A percentile compares a stretch with the other conserved stretches of the same genome.
Conservation (phyloP, 2,797 vertebrate genomes). For the Poecilia gillii region DNA sequence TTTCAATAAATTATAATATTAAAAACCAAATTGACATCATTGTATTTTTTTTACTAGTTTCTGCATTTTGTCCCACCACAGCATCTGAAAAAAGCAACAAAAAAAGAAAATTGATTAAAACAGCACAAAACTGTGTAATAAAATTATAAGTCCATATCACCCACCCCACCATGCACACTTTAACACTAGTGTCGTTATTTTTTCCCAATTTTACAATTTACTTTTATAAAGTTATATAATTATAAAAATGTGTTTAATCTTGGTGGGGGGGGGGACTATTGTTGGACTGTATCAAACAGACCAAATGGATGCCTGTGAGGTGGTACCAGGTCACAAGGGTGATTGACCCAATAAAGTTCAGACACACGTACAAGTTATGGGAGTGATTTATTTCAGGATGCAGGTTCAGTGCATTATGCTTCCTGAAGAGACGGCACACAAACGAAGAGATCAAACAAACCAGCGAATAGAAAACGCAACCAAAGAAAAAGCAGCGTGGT, state of each 20-base stretch:
- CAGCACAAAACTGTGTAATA: too few species aligned
- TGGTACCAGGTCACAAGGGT: not conserved
- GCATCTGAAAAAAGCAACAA: too few species aligned
- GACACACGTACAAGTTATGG: conserved; percentile 72
- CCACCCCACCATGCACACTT: not conserved
- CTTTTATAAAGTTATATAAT: not conserved
- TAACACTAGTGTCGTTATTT: not conserved
- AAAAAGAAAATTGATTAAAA: too few species aligned
- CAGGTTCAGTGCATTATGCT: conserved; percentile 81
- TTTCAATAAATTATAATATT: too few species aligned
- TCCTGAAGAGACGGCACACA: conserved; percentile 80
- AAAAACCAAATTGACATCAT: too few species aligned
- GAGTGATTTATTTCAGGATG: conserved; percentile 81
- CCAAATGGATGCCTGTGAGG: not conserved
- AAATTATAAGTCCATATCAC: too few species aligned
- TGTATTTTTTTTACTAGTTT: too few species aligned
- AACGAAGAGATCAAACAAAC: conserved; percentile 63
- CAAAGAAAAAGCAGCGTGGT: conserved; percentile 70
- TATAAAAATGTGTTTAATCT: too few species aligned
- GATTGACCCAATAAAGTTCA: conserved; percentile 13
- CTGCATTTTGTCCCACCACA: too few species aligned
- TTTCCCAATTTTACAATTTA: not conserved
- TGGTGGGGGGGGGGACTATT: too few species aligned
- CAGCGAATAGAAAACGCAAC: conserved; percentile 42
- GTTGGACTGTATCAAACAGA: too few species aligned